phyloP scores from a whole-genome alignment of 2,113 vertebrate genomes.

The Cottus gobio region DNA sequence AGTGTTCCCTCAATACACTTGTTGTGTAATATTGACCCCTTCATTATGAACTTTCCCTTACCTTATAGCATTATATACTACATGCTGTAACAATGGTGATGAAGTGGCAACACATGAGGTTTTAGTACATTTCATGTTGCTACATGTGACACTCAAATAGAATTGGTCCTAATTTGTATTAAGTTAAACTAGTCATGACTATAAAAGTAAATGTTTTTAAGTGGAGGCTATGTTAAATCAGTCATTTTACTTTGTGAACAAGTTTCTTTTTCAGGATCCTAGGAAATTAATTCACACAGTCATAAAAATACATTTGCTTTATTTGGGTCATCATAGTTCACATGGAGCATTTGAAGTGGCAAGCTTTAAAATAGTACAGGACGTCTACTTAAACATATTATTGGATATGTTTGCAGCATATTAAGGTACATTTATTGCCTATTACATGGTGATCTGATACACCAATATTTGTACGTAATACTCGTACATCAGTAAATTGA shows the following conservation, averaged over 20 bases:
- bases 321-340: conserved; percentile 65
- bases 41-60: conserved; percentile 19
- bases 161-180: neutral
- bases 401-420: conserved; percentile 5
- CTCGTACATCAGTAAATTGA: conserved; percentile 24
- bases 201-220: neutral
- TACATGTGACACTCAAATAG: neutral
- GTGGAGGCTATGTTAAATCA: too few species aligned
- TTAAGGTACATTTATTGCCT: conserved; percentile 26
- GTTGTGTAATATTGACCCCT: conserved; percentile 65
- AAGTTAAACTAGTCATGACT: neutral
- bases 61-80: neutral
- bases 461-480: conserved; percentile 8
- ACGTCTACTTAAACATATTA: conserved; percentile 38
- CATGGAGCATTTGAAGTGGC: conserved; percentile 35
- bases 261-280: neutral
- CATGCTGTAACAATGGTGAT: neutral
- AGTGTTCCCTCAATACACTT: conserved; percentile 50
- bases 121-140: neutral
- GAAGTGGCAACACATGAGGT: neutral
- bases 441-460: conserved; percentile 6
- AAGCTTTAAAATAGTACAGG: conserved; percentile 47
- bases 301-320: conserved; percentile 79
- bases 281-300: conserved; percentile 16
- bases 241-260: neutral